Percentiles rank a stretch among this genome's conserved stretches.
phyloP scores from a whole-genome alignment of 2,888 invertebrate species.

The Drosophila anomalipes region DNA sequence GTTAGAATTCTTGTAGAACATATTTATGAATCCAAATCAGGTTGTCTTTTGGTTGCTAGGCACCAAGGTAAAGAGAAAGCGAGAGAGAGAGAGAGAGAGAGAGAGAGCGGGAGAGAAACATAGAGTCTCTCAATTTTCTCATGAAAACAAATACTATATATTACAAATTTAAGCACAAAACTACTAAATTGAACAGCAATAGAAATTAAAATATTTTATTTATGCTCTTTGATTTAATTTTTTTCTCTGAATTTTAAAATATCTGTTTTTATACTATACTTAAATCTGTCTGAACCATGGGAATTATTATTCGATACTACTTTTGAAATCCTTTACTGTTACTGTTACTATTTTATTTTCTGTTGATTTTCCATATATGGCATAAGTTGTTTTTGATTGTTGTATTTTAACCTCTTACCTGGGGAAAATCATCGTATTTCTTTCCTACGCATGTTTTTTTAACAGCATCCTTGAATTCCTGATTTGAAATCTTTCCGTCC shows the following conservation, averaged over 20 bases:
- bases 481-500: conserved; percentile 93
- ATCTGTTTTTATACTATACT: not conserved
- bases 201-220: not conserved
- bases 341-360: no score
- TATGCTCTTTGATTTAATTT: not conserved
- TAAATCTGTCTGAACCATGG: not conserved
- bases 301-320: not conserved
- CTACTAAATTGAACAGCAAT: not conserved
- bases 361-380: not conserved
- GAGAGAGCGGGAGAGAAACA: not conserved
- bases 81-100: not conserved
- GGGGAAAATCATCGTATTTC: conserved; percentile 92
- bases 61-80: not conserved
- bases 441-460: conserved; percentile 92
- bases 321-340: not conserved
- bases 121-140: not conserved
- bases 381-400: not conserved
- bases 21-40: not conserved
- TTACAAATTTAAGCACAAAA: not conserved
- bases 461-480: conserved; percentile 93
- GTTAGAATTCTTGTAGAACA: not conserved
- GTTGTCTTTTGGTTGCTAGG: not conserved
- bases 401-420: conserved; percentile 82
- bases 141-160: not conserved
- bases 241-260: not conserved